Conservation (phyloP, 2,113 vertebrate genomes). For the Gobio gobio region DNA sequence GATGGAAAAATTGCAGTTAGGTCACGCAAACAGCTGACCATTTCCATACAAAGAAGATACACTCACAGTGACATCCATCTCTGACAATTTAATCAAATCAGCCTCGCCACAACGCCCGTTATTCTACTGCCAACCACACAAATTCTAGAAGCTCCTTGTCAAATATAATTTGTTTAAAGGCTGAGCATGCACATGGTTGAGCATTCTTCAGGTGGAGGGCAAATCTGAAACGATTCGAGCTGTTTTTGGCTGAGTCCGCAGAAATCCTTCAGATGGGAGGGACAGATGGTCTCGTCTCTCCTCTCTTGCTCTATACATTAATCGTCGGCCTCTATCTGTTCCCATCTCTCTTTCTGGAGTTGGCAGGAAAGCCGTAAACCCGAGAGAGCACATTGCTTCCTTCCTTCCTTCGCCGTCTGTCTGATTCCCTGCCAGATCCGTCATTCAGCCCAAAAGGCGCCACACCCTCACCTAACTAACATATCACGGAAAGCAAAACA, state of each 20-base stretch:
- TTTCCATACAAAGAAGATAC: constrained; percentile 30
- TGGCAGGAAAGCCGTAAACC: constrained; percentile 46
- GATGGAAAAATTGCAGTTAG: background rate
- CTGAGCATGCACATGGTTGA: constrained; percentile 15
- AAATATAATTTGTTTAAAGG: constrained; percentile 17
- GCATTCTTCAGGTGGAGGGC: constrained; percentile 30
- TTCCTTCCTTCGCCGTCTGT: constrained; percentile 43
- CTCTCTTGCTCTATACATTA: background rate
- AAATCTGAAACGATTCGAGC: background rate
- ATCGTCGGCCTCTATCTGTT: background rate
- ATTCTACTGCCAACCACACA: constrained; percentile 1
- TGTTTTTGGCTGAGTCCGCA: background rate
- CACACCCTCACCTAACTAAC: constrained; percentile 27
- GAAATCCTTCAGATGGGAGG: constrained; percentile 3
- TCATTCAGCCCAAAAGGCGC: constrained; percentile 24
- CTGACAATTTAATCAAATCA: constrained; percentile 34
- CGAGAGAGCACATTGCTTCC: constrained; percentile 44
- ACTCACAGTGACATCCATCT: constrained; percentile 4
- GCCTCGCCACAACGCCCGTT: background rate
- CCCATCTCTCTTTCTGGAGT: background rate
- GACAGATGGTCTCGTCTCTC: constrained; percentile 8
- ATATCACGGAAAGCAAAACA: constrained; percentile 2
- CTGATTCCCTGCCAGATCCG: constrained; percentile 20
- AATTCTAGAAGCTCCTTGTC: constrained; percentile 25
- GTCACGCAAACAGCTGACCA: constrained; percentile 30